Base-by-base conservation (phyloP, 2,113 vertebrate species). In the Myiagra hebetior region DNA sequence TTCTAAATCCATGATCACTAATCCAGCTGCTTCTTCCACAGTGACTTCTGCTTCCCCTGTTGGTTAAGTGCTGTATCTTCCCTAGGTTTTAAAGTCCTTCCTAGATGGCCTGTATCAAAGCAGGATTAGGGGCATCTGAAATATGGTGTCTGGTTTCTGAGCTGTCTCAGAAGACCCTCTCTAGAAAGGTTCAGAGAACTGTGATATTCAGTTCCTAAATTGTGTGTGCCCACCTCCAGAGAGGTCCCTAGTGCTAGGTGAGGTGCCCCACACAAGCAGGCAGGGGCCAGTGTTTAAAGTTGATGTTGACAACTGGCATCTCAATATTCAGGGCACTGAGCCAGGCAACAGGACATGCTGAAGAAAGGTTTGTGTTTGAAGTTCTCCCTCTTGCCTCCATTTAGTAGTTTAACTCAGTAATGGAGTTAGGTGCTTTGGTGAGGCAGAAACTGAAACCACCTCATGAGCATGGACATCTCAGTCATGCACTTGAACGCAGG, bases 401-500 rank as follows among this genome's bases (percentile, higher is more conserved):
- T 77, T 53, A 56, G 20, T 21, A 67, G 57, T 33, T 67, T 74
- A 89, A 81, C 35, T 62, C 31, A 16, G 46, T 42, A 60, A 56
- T 11, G 18, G 46, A 56, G 7, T 57, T 55, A 39, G 37, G n/a
- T 60, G 15, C 28, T 74, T 93, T 75, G 47, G 50, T 49, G 52
- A 91, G 63, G 47, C 42, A 81, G 52, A 78, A 94, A 52, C 16
- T 0, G 0, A 93, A 93, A 93, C 39, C 44, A 52, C 10, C 13
- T 52, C 57, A 28, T 35, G 27, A 68, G 16, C 31, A 64, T n/a
- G 0, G 0, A 72, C 22, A 21, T 50, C 69, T 83, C 47, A 68
- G 19, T 82, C 70, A 30, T 15, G 9, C 15, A 56, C 37, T 4
- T 49, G 49, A 76, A n/a, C 0, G 0, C 17, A 76, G 62, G 30